These are phyloP conservation scores for Agrotis exclamationis DNA, from an alignment of 2,888 invertebrate species.

Conservation along the genomic window DNA sequence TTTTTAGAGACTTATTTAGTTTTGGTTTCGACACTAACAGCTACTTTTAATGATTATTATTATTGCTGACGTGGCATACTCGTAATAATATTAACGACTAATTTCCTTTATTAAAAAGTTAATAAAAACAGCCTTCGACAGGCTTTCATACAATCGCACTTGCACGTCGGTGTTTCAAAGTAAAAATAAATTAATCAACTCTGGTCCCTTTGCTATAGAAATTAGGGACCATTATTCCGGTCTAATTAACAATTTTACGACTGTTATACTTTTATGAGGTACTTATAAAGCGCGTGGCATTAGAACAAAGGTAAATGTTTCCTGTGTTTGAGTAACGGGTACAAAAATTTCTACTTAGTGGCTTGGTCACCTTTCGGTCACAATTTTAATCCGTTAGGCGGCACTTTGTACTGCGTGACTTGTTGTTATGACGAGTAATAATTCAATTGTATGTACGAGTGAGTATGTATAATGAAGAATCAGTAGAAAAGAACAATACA, in stretches of 20 bases:
- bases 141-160: constrained; percentile 38
- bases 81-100: constrained; percentile 10
- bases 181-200: constrained; percentile 48
- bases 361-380: constrained; percentile 56
- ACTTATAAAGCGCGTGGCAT: constrained; percentile 75
- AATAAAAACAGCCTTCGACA: constrained; percentile 25
- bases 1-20: background rate
- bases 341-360: constrained; percentile 83
- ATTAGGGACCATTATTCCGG: constrained; percentile 50
- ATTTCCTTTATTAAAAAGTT: constrained; percentile 32
- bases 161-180: constrained; percentile 54
- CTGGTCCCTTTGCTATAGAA: constrained; percentile 40
- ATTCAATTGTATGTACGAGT: background rate
- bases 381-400: constrained; percentile 54
- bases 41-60: background rate
- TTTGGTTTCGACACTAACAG: background rate
- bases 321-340: constrained; percentile 77
- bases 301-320: constrained; percentile 81
- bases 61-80: background rate
- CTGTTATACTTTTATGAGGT: constrained; percentile 63
- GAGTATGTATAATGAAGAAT: background rate
- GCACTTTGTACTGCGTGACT: constrained; percentile 45
- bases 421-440: constrained; percentile 22
- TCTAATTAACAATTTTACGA: constrained; percentile 58
- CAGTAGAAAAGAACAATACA: background rate